phyloP scores from a whole-genome alignment of 2,797 vertebrate species.

The Gymnothorax javanicus region DNA sequence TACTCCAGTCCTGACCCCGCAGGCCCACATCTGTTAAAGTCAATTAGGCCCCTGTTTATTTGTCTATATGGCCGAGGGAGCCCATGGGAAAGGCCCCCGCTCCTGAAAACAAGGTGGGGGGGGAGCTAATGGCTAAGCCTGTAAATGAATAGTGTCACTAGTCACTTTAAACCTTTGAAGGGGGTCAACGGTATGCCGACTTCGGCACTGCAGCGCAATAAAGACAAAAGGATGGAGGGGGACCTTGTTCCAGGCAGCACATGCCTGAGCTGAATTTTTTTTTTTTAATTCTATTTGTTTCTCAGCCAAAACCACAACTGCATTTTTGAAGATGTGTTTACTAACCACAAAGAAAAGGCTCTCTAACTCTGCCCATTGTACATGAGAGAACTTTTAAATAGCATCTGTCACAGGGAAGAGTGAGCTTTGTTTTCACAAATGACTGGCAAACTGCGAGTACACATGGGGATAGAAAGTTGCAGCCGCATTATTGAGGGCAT shows the following conservation, averaged over 20 bases:
- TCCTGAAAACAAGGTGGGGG: slow-evolving; percentile 43
- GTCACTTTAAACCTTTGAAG: slow-evolving; percentile 53
- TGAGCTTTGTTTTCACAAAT: slow-evolving; percentile 44
- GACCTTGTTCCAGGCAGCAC: background rate
- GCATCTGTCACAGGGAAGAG: slow-evolving; percentile 38
- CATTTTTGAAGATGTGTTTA: background rate
- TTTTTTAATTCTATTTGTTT: background rate
- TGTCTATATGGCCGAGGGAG: slow-evolving; percentile 60
- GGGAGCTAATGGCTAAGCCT: slow-evolving; percentile 38
- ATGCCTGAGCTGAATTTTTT: background rate
- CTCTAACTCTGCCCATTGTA: too few relatives aligned
- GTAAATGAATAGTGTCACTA: slow-evolving; percentile 67
- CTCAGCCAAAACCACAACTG: background rate
- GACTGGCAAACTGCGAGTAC: slow-evolving; percentile 69
- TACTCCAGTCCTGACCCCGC: slow-evolving; percentile 64
- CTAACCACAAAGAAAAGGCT: background rate
- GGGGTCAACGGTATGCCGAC: slow-evolving; percentile 9
- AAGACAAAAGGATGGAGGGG: background rate
- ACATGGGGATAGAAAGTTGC: slow-evolving; percentile 57
- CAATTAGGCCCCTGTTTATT: slow-evolving; percentile 73
- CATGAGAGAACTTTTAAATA: slow-evolving; percentile 19
- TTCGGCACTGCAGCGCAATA: background rate
- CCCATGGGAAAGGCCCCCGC: slow-evolving; percentile 67
- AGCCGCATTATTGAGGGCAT: slow-evolving; percentile 53
- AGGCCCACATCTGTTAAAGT: slow-evolving; percentile 74